Evolutionary conservation across 2,888 invertebrate species (phyloP).

Genomic region (Hesperia comma): DNA sequence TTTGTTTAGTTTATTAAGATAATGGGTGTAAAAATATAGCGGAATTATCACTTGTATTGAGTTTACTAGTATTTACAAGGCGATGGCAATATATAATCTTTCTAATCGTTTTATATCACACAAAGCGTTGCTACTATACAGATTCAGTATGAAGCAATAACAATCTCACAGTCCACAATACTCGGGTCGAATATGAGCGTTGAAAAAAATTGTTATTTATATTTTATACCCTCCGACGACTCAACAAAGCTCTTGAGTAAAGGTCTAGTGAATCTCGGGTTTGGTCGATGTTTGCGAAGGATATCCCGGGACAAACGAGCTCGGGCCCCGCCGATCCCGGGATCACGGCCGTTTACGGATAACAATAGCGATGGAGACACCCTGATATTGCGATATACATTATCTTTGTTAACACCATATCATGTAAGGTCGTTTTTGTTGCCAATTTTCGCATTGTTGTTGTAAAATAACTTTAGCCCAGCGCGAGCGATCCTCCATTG

Average conservation of each 20-base stretch:
- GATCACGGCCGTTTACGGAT: constrained; percentile 74
- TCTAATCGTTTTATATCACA: background rate
- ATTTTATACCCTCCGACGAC: constrained; percentile 64
- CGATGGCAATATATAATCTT: background rate
- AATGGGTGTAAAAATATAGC: too few species aligned
- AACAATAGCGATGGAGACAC: constrained; percentile 74
- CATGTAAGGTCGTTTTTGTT: constrained; percentile 76
- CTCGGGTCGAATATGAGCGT: constrained; percentile 44
- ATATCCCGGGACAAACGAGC: constrained; percentile 80
- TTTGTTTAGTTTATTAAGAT: too few species aligned
- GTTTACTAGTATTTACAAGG: too few species aligned
- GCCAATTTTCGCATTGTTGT: constrained; percentile 72
- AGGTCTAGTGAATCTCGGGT: constrained; percentile 79
- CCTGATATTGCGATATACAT: constrained; percentile 78
- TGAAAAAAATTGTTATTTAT: constrained; percentile 66
- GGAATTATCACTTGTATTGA: too few species aligned
- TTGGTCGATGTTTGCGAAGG: constrained; percentile 78
- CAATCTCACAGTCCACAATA: constrained; percentile 47
- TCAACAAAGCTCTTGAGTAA: constrained; percentile 75
- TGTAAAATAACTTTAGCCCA: constrained; percentile 61
- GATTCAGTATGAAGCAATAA: constrained; percentile 61
- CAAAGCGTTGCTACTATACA: background rate
- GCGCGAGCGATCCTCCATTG: constrained; percentile 45
- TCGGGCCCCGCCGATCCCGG: constrained; percentile 65
- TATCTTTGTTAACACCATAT: constrained; percentile 79